Evolutionary conservation across 2,797 vertebrate genomes (phyloP), one percentile per base, ranked within the genome.

Genomic region (Tokudaia tokunoshimensis): DNA sequence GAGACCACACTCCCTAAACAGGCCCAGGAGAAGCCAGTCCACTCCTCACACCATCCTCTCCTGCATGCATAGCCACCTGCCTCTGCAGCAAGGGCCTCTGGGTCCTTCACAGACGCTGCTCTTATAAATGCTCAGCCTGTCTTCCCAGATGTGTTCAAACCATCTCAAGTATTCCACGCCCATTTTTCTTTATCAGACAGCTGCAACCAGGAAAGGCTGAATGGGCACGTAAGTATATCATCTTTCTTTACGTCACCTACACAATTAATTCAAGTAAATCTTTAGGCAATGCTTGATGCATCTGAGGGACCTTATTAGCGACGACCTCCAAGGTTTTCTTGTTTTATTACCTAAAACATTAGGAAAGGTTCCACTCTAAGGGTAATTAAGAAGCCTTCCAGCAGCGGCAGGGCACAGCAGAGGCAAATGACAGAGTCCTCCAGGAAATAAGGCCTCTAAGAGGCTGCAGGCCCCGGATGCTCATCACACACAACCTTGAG

Each of bases 221-320:
- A 3, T 5, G 70, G 1, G 20, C 34, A 52, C 13, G 79, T 52
- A 59, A n/a, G 83, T 70, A 7, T 50, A 92, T 76, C 72, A 44
- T 95, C 92, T 97, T 93, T 72, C 96, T 92, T 90, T 83, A 92
- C 94, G 96, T 85, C 95, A 86, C 22, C 93, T 4, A 0, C 80
- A 88, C 96, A 91, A 94, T 96, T 97, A 96, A 98, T 85, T 95
- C 96, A 91, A 96, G 96, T 55, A 95, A 96, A 91, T 96, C 97
- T 96, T 90, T 72, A 88, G 72, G 93, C 78, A 92, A 86, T 52
- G 91, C 57, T 67, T 52, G 31, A 83, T 31, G 76, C 80, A 79
- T 87, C 95, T 19, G 52, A 6, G 9, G 95, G 92, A 92, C 84
- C 76, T 89, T 89, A 91, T 84, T 79, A 94, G 70, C 83, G 89